These are phyloP conservation scores for Petrocephalus zakoni DNA, from an alignment of 2,113 vertebrate species.

Conservation along the genomic window DNA sequence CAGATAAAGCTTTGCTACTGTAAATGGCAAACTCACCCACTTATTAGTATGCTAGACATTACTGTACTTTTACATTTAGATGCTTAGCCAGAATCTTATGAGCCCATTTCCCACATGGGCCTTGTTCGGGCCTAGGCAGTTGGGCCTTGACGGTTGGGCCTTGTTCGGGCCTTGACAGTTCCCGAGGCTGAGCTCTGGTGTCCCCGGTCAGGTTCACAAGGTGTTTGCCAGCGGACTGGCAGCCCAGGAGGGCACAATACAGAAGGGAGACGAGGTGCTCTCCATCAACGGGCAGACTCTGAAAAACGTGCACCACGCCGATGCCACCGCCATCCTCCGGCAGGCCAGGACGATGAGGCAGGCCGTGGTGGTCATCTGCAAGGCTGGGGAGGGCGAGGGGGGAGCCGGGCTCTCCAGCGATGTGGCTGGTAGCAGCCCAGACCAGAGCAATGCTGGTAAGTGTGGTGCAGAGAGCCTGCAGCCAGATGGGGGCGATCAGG, in stretches of 20 bases:
- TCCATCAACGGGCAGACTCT: constrained; percentile 91
- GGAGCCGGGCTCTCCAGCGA: constrained; percentile 24
- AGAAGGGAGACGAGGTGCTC: constrained; percentile 83
- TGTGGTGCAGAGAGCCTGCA: background rate
- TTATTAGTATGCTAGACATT: background rate
- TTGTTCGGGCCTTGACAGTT: background rate
- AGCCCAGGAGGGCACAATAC: constrained; percentile 84
- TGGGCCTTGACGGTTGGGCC: too few species aligned
- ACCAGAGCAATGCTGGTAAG: constrained; percentile 37
- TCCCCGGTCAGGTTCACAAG: constrained; percentile 72
- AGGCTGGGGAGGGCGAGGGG: constrained; percentile 42
- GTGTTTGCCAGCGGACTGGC: constrained; percentile 83
- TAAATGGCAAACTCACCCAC: background rate
- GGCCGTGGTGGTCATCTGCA: constrained; percentile 81
- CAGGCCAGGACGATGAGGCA: constrained; percentile 72
- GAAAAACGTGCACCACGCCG: constrained; percentile 67
- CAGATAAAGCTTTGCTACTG: background rate
- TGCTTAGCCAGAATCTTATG: background rate
- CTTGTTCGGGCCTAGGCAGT: too few species aligned
- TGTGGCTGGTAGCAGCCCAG: constrained; percentile 25
- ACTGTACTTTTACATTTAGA: background rate
- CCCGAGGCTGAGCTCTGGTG: background rate
- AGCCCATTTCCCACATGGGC: too few species aligned
- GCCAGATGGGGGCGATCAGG: background rate
- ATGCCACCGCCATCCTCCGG: constrained; percentile 72